Base-by-base conservation (phyloP, 30 jellyfish, hydroid and myxozoan genomes). In the Morbakka virulenta region DNA sequence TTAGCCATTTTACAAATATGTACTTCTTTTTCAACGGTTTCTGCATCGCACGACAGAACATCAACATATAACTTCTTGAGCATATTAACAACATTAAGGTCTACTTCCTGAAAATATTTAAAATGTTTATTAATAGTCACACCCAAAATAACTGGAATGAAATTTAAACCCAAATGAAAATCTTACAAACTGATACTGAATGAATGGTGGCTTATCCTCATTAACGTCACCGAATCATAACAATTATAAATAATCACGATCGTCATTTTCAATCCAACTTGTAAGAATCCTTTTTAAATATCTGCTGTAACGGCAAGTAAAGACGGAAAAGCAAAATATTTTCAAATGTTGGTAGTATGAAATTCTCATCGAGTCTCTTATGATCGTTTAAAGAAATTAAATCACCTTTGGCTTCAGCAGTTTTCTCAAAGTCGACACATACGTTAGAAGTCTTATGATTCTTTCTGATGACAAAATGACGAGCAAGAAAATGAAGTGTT, bases 251-350 rank as follows among this genome's bases (percentile, higher is more conserved):
- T 26, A n/a, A n/a, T n/a, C n/a, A n/a, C n/a, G n/a, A n/a, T n/a
- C n/a, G n/a, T n/a, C n/a, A n/a, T n/a, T n/a, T n/a, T n/a, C n/a
- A 36, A 17, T 47, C n/a, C 27, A 4, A 57, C 26, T 50, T 53
- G 72, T 27, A 27, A n/a, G 65, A 70, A 70, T 63, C 81, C 81
- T 61, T 72, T 73, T 35, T 82, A 82, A 14, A 67, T 82, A 64
- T 70, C 87, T 4, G 86, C 52, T 30, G 83, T 82, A 35, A 71
- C 32, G 63, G 78, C 24, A 63, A 20, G 30, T 81, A 79, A 35
- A 33, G 52, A 22, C 93, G 75, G 51, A 81, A 81, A 52, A 79
- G 12, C 61, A 81, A 53, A 50, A 71, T 33, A 62, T 85, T 81
- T 27, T 70, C 87, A 62, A 81, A 81, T 27, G 71, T 30, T 21